Conservation (phyloP, 2,797 vertebrate species). For the Columba guinea region DNA sequence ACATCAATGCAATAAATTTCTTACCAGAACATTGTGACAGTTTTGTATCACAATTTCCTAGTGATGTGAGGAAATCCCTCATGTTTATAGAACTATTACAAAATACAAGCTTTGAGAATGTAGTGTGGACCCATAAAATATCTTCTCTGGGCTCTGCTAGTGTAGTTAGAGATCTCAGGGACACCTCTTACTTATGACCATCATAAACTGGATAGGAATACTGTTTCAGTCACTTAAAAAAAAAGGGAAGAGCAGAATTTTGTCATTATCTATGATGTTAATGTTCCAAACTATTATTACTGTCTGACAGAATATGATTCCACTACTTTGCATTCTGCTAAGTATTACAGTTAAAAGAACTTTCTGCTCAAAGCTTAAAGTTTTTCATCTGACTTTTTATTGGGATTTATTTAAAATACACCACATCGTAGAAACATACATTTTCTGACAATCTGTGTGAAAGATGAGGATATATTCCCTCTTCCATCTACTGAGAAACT, state of each 20-base stretch:
- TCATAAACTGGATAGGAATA: neutral
- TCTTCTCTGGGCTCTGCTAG: neutral
- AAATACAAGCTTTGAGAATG: neutral
- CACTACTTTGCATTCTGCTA: neutral
- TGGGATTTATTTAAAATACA: neutral
- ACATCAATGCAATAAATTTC: neutral
- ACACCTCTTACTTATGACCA: neutral
- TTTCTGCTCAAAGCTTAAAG: neutral
- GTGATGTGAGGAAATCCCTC: neutral
- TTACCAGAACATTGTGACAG: neutral
- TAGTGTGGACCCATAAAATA: neutral
- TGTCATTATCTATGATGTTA: neutral
- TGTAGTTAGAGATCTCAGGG: neutral
- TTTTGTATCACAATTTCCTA: neutral
- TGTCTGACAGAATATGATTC: neutral
- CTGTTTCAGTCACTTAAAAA: neutral
- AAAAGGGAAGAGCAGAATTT: neutral
- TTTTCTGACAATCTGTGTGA: neutral
- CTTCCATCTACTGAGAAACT: neutral
- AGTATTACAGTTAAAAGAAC: neutral
- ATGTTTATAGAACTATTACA: neutral
- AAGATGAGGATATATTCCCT: neutral
- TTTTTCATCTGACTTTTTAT: neutral
- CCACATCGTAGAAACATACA: neutral
- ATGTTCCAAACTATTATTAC: neutral